Conservation (phyloP, 2,888 invertebrate species). For the Lycophotia porphyrea region DNA sequence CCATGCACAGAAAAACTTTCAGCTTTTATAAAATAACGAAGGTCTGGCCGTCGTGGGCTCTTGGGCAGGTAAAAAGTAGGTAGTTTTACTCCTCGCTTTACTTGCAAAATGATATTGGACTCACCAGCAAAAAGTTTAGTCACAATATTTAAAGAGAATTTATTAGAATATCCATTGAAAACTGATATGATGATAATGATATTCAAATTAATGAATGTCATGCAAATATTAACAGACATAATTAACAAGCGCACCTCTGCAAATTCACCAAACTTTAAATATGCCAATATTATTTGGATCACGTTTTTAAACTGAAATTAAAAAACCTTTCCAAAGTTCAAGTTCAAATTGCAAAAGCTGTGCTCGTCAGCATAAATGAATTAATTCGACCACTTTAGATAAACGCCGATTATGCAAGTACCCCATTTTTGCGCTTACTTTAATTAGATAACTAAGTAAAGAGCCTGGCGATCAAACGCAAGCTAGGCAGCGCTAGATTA, state of each 20-base stretch:
- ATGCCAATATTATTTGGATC: constrained; percentile 26
- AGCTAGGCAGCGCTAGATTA: background rate
- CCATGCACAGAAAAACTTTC: no score
- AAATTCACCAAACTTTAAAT: background rate
- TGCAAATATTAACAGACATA: background rate
- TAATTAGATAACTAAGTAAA: background rate
- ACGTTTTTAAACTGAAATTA: constrained; percentile 33
- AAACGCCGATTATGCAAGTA: background rate
- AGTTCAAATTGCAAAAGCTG: constrained; percentile 3
- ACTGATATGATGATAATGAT: background rate
- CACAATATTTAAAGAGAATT: background rate
- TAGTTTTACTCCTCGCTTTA: background rate
- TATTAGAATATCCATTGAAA: background rate
- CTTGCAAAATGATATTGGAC: no score
- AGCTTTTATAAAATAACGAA: no score
- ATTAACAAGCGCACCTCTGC: background rate
- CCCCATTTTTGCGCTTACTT: background rate
- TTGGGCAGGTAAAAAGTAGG: background rate
- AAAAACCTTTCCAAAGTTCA: constrained; percentile 18
- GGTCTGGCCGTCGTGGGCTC: no score
- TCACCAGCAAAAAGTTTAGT: background rate
- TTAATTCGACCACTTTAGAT: background rate
- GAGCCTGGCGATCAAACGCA: background rate
- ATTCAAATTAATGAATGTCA: background rate
- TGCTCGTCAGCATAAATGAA: constrained; percentile 16